Base-by-base conservation (phyloP, 1,140 invertebrate species). In the Acromyrmex echinatior region DNA sequence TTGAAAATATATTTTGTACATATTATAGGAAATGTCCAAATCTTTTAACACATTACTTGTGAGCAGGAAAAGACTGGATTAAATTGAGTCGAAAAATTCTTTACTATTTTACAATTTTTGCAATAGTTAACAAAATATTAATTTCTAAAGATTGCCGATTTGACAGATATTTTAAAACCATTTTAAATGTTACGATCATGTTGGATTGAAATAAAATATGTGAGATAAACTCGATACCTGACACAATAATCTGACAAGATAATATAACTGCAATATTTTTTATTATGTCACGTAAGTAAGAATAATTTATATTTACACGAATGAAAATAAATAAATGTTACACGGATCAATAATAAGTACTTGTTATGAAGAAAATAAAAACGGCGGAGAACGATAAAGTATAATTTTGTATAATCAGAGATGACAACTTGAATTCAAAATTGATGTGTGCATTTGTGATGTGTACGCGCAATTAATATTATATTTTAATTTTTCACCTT, bases 251-350 rank as follows among this genome's bases (percentile, higher is more conserved):
- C 28, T 35, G 16, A 73, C 18, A 2, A 7, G 31, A 60, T 60
- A 76, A 58, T 58, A 28, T 74, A 74, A 53, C 25, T 35, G n/a
- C 49, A 58, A n/a, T 10, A 60, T 21, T 56, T 25, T 6, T 76
- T 76, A 21, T 76, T 60, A 25, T 25, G 7, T 16, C 12, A 25
- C 39, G 35, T 39, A 16, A 3, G n/a, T 12, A 35, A n/a, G 49
- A 74, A 74, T 18, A 31, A 76, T 56, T n/a, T 31, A 56, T 35
- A 16, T 21, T 12, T 39, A 58, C n/a, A 14, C 12, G 6, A 16
- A 25, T 60, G 12, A 76, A 31, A 35, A 76, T 39, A 6, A 16
- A 14, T 3, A 56, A 28, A 35, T 35, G 5, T 18, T 9, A 45
- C 39, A 18, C 1, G 14, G 28, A n/a, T 35, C 6, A 28, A 18